These are phyloP conservation scores for Drosophila basisetae DNA, from an alignment of 2,888 invertebrate genomes.

Conservation along the genomic window DNA sequence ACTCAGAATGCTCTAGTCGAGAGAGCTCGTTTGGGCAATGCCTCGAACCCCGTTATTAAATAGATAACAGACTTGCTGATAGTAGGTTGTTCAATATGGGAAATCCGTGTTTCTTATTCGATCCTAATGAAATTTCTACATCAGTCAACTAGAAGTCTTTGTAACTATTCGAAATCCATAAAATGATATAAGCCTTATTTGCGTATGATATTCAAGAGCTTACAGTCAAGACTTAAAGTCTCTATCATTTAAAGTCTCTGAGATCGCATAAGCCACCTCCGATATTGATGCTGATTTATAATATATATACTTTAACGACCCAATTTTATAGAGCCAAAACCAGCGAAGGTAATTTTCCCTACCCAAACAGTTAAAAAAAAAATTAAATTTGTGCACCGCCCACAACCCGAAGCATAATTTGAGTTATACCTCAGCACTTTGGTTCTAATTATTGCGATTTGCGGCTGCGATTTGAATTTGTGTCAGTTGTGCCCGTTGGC, in stretches of 20 bases:
- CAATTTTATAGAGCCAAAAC: not conserved
- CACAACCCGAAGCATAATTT: slow-evolving; percentile 1
- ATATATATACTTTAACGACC: not conserved
- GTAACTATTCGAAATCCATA: not conserved
- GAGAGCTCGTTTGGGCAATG: not conserved
- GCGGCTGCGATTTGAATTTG: slow-evolving; percentile 51
- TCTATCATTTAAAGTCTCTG: not conserved
- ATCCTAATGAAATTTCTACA: accelerated
- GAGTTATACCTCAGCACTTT: not conserved
- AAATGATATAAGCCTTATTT: not conserved
- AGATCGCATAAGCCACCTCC: not conserved
- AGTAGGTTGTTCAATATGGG: not conserved
- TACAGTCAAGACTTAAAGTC: not conserved
- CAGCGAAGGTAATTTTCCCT: slow-evolving; percentile 43
- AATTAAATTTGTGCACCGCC: slow-evolving; percentile 11
- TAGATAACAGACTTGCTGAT: not conserved
- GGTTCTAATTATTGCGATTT: slow-evolving; percentile 67
- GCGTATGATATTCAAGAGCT: too few relatives aligned
- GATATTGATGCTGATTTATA: not conserved
- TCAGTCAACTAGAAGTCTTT: not conserved
- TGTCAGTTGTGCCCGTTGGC: slow-evolving; percentile 48
- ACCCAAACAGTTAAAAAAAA: slow-evolving; percentile 31
- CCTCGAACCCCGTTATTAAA: not conserved
- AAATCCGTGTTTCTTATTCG: not conserved
- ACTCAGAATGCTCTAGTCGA: not conserved